Base-by-base conservation (phyloP, 2,888 invertebrate species). In the Drosophila cracens region DNA sequence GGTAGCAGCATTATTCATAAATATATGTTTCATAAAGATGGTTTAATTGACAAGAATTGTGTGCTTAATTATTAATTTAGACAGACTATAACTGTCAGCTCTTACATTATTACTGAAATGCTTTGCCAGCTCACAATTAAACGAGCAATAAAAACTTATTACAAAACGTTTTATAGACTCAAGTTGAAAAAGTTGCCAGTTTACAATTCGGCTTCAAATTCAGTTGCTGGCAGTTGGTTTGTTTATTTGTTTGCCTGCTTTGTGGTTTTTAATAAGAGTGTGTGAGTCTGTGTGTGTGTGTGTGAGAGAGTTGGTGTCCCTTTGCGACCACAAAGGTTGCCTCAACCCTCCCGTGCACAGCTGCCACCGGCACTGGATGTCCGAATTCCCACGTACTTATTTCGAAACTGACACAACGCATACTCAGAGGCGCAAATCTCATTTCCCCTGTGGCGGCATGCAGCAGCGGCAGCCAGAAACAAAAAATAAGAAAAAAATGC, bases 381-480 rank as follows among this genome's bases (percentile, higher is more conserved):
- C 75, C 75, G 65, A 78, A 79, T 78, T 79, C 78, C 79, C 78
- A 78, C 78, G 78, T 76, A 76, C 72, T 79, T 74, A 80, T 77
- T 81, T 69, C 40, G 81, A 84, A 84, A 87, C 83, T 87, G 85
- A 87, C 87, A 84, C 84, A 70, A 73, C 79, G 81, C 84, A 80
- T 63, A 70, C 66, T 79, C 87, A 54, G 80, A 75, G 86, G 81
- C 88, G 79, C 86, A 87, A 85, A 85, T 85, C 84, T 85, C 83
- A 87, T 87, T 85, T 85, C 84, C 84, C 83, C 70, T 79, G 83
- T 79, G 88, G 84, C 71, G 70, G 60, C 72, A 71, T 69, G 79
- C 73, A 73, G 51, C 62, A 63, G 56, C 62, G 56, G 43, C 29
- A 67, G 71, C 60, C 38, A 40, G 31, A 33, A 36, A 25, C 27